Evolutionary conservation across 2,113 vertebrate species (phyloP).

Genomic region (Syngnathus floridae): DNA sequence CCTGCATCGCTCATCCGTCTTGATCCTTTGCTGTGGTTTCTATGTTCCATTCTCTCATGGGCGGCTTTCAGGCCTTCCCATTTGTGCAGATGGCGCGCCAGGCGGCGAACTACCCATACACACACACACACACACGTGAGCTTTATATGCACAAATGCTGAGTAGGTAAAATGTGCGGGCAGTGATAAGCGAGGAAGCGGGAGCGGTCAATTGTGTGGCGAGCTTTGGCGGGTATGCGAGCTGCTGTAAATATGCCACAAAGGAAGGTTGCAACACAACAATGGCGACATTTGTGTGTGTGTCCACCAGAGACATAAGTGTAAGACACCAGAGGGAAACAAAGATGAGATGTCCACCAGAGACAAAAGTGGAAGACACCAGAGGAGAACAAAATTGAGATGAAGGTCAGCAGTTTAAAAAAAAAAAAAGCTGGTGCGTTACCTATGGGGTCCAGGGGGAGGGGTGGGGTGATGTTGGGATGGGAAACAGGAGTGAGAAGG

Average conservation of each 20-base stretch:
- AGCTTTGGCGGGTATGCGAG: slow-evolving; percentile 24
- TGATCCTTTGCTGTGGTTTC: slow-evolving; percentile 1
- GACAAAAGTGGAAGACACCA: slow-evolving; percentile 34
- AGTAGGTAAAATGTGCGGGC: slow-evolving; percentile 35
- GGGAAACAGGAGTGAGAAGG: slow-evolving; percentile 55
- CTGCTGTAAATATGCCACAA: slow-evolving; percentile 33
- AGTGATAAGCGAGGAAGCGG: slow-evolving; percentile 41
- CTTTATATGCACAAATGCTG: slow-evolving; percentile 37
- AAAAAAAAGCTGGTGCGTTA: slow-evolving; percentile 41
- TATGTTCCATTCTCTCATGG: slow-evolving; percentile 14
- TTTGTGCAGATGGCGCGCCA: slow-evolving; percentile 26
- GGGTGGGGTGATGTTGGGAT: slow-evolving; percentile 46
- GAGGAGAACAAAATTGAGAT: slow-evolving; percentile 29
- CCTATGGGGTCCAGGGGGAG: slow-evolving; percentile 43
- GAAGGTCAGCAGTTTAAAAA: slow-evolving; percentile 3
- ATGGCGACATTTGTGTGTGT: neutral
- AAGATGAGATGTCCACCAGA: slow-evolving; percentile 20
- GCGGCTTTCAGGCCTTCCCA: slow-evolving; percentile 30
- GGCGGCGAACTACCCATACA: slow-evolving; percentile 13
- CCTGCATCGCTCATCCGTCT: slow-evolving; percentile 31
- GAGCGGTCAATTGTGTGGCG: slow-evolving; percentile 26
- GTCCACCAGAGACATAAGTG: slow-evolving; percentile 27
- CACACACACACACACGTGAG: slow-evolving; percentile 20
- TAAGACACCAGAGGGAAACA: slow-evolving; percentile 37
- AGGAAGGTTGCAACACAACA: slow-evolving; percentile 43